A percentile compares a stretch with the other conserved stretches of the same genome.
Evolutionary conservation across 1,140 invertebrate species (phyloP).

Genomic region (Eubasilissa regina): DNA sequence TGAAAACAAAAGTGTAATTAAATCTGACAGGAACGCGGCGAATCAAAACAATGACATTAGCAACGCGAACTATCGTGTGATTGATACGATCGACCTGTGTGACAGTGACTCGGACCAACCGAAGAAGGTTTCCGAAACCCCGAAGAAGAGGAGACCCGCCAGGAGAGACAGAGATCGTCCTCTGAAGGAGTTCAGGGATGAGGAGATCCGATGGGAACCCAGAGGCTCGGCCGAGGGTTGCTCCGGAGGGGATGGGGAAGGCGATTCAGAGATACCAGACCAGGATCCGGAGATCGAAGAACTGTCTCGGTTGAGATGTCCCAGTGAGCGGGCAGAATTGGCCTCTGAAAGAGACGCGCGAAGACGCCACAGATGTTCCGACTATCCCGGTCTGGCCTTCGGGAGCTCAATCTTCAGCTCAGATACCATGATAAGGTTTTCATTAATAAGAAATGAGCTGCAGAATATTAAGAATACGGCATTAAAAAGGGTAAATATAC

Average conservation of each 20-base stretch:
- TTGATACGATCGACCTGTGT: conserved; percentile 58
- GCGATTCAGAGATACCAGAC: conserved; percentile 69
- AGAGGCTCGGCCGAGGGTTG: conserved; percentile 64
- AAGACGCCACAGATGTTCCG: conserved; percentile 83
- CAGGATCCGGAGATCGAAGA: conserved; percentile 85
- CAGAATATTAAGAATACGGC: conserved; percentile 98
- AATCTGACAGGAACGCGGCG: conserved; percentile 54
- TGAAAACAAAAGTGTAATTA: conserved; percentile 40
- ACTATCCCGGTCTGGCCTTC: conserved; percentile 93
- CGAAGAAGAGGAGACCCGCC: conserved; percentile 40
- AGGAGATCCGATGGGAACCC: conserved; percentile 48
- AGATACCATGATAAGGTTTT: conserved; percentile 98
- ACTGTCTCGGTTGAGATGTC: conserved; percentile 86
- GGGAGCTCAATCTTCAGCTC: conserved; percentile 94
- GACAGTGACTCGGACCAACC: conserved; percentile 57
- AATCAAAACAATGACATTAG: conserved; percentile 67
- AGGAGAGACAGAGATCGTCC: conserved; percentile 54
- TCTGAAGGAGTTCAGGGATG: conserved; percentile 41
- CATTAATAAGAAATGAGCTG: conserved; percentile 95
- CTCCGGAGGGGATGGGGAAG: conserved; percentile 66
- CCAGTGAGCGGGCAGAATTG: conserved; percentile 89
- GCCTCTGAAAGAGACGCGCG: conserved; percentile 87
- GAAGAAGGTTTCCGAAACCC: conserved; percentile 43
- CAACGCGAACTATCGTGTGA: conserved; percentile 53
- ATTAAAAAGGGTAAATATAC: conserved; percentile 91